phyloP scores from a whole-genome alignment of 2,113 vertebrate species.

The Psilopsiagon aymara region DNA sequence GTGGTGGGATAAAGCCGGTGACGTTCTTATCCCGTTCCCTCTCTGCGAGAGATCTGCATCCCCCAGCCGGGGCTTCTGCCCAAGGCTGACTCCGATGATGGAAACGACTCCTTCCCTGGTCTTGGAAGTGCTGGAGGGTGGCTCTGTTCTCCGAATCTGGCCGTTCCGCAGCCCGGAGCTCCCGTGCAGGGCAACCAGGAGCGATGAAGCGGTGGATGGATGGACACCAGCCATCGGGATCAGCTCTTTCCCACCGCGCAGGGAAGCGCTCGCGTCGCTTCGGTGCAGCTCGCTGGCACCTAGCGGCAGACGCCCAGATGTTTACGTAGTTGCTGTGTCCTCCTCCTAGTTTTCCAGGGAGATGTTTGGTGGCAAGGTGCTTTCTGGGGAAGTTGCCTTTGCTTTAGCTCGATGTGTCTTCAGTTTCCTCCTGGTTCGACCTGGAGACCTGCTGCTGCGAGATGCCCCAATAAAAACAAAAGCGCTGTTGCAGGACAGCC shows the following conservation, averaged over 20 bases:
- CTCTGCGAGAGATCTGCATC: no score
- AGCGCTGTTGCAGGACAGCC: not conserved
- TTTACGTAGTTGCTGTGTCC: rapidly evolving
- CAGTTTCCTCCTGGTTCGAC: not conserved
- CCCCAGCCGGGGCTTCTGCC: not conserved
- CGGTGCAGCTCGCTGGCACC: not conserved
- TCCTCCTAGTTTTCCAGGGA: not conserved
- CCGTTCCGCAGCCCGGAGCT: not conserved
- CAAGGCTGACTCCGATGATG: not conserved
- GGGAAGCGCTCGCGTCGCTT: not conserved
- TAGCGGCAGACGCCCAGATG: not conserved
- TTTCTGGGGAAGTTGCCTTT: not conserved
- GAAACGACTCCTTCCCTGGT: rapidly evolving
- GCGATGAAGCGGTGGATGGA: not conserved
- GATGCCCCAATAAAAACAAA: not conserved
- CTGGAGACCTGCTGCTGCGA: not conserved
- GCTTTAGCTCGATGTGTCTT: not conserved
- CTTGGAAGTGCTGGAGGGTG: rapidly evolving
- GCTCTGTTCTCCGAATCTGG: not conserved
- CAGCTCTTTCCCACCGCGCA: rapidly evolving
- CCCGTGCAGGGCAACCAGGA: not conserved
- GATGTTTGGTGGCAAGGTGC: not conserved
- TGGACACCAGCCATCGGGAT: not conserved
- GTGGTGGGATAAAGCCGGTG: not conserved
- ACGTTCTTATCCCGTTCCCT: not conserved